phyloP scores from a whole-genome alignment of 1,140 invertebrate species.

The Apis cerana region DNA sequence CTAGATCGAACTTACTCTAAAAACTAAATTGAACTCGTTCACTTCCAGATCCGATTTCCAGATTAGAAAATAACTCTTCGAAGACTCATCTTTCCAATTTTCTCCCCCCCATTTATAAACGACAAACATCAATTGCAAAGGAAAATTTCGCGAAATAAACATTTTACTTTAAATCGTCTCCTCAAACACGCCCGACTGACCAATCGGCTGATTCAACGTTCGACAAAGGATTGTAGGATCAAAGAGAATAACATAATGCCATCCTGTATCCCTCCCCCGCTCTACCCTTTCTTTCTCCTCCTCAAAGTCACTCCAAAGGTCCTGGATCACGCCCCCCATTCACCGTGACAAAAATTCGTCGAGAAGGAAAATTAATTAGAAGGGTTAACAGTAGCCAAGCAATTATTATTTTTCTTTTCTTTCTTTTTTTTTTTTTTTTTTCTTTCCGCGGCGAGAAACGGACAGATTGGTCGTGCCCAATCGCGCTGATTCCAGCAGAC shows the following conservation, averaged over 20 bases:
- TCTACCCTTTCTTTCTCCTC: not conserved
- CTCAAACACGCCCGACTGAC: not conserved
- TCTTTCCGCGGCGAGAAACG: constrained; percentile 29
- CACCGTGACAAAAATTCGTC: constrained; percentile 24
- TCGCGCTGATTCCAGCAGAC: constrained; percentile 61
- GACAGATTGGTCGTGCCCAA: constrained; percentile 47
- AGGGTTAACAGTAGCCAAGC: constrained; percentile 47
- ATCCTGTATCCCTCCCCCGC: not conserved
- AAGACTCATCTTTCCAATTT: too few relatives aligned
- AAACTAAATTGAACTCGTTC: too few relatives aligned
- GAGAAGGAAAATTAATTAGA: constrained; percentile 41
- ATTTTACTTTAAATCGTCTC: not conserved
- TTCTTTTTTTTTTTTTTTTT: not conserved
- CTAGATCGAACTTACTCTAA: not conserved
- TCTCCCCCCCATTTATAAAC: too few relatives aligned
- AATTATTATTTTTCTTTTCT: constrained; percentile 3
- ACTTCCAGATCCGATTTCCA: too few relatives aligned
- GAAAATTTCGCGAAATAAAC: too few relatives aligned
- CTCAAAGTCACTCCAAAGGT: too few relatives aligned
- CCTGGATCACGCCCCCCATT: not conserved
- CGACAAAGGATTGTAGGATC: constrained; percentile 11
- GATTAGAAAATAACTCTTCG: too few relatives aligned
- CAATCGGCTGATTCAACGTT: constrained; percentile 1
- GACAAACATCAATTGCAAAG: too few relatives aligned
- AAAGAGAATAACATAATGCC: constrained; percentile 18